phyloP scores from a whole-genome alignment of 2,797 vertebrate species.

The Urosaurus nigricauda region DNA sequence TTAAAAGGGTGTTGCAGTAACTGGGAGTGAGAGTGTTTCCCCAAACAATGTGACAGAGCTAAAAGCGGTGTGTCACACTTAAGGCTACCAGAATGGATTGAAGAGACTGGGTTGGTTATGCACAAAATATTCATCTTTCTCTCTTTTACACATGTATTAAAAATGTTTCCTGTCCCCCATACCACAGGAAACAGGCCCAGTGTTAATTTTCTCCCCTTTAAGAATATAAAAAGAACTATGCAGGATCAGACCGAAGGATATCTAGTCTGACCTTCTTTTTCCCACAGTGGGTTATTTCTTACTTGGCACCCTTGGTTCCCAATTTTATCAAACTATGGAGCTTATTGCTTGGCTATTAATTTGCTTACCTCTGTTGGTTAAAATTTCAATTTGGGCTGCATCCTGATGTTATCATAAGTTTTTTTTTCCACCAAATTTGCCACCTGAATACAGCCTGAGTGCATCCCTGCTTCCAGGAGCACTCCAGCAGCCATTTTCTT shows the following conservation, averaged over 20 bases:
- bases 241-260: not conserved
- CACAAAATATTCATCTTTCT: not conserved
- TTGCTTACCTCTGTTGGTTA: too few relatives aligned
- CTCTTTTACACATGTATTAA: not conserved
- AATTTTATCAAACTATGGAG: too few relatives aligned
- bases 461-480: too few relatives aligned
- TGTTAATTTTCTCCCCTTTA: not conserved
- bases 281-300: not conserved
- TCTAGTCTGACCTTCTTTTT: not conserved
- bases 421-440: too few relatives aligned
- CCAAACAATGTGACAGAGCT: not conserved
- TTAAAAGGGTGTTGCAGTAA: constrained; percentile 53
- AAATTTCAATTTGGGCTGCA: too few relatives aligned
- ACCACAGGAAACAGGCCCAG: not conserved
- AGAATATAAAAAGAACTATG: too few relatives aligned
- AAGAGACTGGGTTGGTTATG: not conserved
- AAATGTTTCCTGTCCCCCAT: not conserved
- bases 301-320: not conserved
- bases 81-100: not conserved
- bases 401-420: too few relatives aligned
- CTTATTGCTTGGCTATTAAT: too few relatives aligned
- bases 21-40: not conserved
- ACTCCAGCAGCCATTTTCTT: too few relatives aligned
- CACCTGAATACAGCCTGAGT: too few relatives aligned
- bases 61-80: not conserved